Conservation (phyloP, 2,113 vertebrate genomes). For the human (Homo sapiens) region GRCh38 chr13:108698501-108699000, state of each 20-base stretch:
- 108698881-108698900: fast-evolving
- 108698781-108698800: background rate
- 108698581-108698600: background rate
- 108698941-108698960: background rate
- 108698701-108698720: too few species aligned
- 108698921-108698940: background rate
- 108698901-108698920: background rate
- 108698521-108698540: background rate
- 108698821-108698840: background rate
- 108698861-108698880: background rate
- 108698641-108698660: background rate
- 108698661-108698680: background rate
- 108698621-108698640: background rate
- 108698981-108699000: background rate
- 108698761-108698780: background rate
- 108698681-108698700: background rate
- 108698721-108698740: background rate
- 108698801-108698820: too few species aligned
- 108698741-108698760: fast-evolving
- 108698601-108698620: background rate
- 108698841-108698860: background rate
- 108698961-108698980: fast-evolving
- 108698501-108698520: background rate
- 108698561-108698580: background rate
- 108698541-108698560: background rate